phyloP scores from a whole-genome alignment of 2,888 invertebrate species.

The Ommatoiulus sabulosus region DNA sequence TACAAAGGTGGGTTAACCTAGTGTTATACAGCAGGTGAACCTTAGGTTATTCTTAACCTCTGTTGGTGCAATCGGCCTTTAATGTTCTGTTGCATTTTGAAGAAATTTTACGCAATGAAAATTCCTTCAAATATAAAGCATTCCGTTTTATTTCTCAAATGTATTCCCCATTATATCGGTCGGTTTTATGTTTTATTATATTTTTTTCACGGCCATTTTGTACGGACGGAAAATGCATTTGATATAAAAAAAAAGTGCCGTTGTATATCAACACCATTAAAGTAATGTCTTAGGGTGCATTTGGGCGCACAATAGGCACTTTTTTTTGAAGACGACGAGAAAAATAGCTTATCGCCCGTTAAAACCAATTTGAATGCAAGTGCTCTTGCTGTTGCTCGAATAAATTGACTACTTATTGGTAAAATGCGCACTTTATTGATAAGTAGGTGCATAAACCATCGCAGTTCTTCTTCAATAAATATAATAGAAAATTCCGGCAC shows the following conservation, averaged over 20 bases:
- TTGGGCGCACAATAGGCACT: background rate
- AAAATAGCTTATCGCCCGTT: slow-evolving; percentile 36
- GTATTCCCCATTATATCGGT: background rate
- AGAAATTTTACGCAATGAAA: no score
- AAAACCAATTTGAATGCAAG: slow-evolving; percentile 36
- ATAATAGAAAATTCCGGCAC: slow-evolving; percentile 17
- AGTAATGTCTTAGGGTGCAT: background rate
- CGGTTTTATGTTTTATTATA: background rate
- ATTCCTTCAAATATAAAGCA: background rate
- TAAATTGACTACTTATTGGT: slow-evolving; percentile 13
- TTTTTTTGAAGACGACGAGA: background rate
- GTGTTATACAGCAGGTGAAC: no score
- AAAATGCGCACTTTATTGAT: slow-evolving; percentile 7
- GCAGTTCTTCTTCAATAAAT: background rate
- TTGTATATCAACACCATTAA: background rate
- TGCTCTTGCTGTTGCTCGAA: slow-evolving; percentile 19
- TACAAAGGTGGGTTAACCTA: no score
- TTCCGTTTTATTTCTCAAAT: background rate
- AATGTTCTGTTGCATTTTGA: no score
- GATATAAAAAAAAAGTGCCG: background rate
- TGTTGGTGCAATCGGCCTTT: no score
- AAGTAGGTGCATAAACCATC: background rate
- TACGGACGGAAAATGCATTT: background rate
- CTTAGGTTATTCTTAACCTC: no score
- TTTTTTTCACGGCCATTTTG: background rate